Percentiles rank a stretch among this genome's conserved stretches.
These are phyloP conservation scores for Phalacrocorax carbo DNA, from an alignment of 2,113 vertebrate genomes.

Conservation along the genomic window DNA sequence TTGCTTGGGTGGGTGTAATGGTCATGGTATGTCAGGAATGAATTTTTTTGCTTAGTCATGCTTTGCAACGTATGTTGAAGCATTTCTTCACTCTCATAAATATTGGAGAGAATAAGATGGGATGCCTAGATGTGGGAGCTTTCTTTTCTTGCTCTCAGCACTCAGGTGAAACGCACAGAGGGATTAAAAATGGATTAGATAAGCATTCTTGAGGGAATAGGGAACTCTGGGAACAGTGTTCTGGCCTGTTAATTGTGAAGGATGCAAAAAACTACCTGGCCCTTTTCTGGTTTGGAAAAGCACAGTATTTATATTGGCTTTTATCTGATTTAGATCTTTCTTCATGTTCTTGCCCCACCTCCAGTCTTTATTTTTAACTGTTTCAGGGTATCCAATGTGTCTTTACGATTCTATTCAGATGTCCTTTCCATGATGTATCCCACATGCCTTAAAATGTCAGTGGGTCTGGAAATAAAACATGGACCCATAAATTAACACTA, in stretches of 20 bases:
- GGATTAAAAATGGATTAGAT: slow-evolving; percentile 6
- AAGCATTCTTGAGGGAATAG: background rate
- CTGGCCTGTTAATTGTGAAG: slow-evolving; percentile 19
- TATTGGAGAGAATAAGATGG: background rate
- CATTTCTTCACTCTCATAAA: background rate
- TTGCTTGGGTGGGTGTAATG: background rate
- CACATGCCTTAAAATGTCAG: background rate
- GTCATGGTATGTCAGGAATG: background rate
- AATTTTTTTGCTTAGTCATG: slow-evolving; percentile 7
- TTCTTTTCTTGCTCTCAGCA: background rate
- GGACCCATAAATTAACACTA: background rate
- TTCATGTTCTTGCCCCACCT: background rate
- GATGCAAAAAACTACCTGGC: background rate
- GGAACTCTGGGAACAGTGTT: background rate
- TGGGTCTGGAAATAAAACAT: background rate
- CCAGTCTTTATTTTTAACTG: background rate
- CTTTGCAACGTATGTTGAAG: background rate
- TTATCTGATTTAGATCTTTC: background rate
- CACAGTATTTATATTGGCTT: background rate
- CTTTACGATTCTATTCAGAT: background rate
- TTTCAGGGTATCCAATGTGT: background rate
- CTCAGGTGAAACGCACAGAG: background rate
- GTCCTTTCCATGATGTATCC: background rate
- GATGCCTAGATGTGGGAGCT: background rate
- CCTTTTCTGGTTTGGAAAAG: background rate